Percentiles rank a stretch among this genome's conserved stretches.
These are phyloP conservation scores for Keiferia lycopersicella DNA, from an alignment of 2,888 invertebrate species.

Conservation along the genomic window DNA sequence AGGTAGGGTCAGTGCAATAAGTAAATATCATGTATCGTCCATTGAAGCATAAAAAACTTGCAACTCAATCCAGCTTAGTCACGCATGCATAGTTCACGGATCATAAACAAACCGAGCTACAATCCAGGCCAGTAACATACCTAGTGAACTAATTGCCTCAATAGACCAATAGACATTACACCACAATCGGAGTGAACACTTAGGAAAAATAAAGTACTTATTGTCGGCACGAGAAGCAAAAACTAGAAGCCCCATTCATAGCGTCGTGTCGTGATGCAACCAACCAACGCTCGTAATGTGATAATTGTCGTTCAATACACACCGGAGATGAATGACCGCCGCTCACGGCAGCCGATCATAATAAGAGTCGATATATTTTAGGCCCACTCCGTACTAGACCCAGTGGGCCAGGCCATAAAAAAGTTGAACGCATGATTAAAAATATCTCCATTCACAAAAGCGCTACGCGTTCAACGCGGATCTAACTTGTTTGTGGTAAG, in stretches of 20 bases:
- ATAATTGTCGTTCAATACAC: slow-evolving; percentile 15
- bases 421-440: not conserved
- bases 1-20: not conserved
- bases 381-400: no score
- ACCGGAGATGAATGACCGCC: slow-evolving; percentile 31
- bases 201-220: slow-evolving; percentile 15
- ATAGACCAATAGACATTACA: slow-evolving; percentile 5
- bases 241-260: slow-evolving; percentile 22
- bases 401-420: not conserved
- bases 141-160: slow-evolving; percentile 14
- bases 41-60: not conserved
- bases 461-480: no score
- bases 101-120: not conserved
- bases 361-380: no score
- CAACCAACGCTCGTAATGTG: slow-evolving; percentile 13
- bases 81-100: slow-evolving; percentile 4
- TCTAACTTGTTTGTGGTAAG: no score
- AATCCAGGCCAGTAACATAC: slow-evolving; percentile 12
- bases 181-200: slow-evolving; percentile 7
- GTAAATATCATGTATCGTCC: not conserved
- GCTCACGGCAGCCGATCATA: slow-evolving; percentile 26
- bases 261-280: slow-evolving; percentile 19
- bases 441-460: no score
- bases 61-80: slow-evolving; percentile 7
- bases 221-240: slow-evolving; percentile 9